Conservation (phyloP, 2,888 invertebrate genomes). For the Cryptocheilus praepositus region DNA sequence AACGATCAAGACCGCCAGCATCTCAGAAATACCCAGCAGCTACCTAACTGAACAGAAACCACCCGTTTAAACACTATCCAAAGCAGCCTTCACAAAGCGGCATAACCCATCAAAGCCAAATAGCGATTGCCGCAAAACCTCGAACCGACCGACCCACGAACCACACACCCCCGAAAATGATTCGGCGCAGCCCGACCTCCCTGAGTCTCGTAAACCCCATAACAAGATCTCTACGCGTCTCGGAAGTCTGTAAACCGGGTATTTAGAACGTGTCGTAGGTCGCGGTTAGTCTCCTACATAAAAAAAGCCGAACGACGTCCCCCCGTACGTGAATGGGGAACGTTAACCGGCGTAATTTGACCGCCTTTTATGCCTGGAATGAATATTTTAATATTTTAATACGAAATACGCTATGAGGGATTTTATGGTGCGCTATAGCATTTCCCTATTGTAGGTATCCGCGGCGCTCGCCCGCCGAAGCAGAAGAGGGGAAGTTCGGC, state of each 20-base stretch:
- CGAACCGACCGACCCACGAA: too few species aligned
- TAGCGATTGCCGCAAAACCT: too few species aligned
- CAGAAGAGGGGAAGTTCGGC: conserved; percentile 17
- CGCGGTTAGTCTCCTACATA: conserved; percentile 56
- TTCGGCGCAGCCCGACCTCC: too few species aligned
- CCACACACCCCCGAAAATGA: too few species aligned
- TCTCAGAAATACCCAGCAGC: too few species aligned
- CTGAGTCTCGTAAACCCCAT: too few species aligned
- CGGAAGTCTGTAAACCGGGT: conserved; percentile 51
- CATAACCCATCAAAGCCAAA: too few species aligned
- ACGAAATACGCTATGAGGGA: conserved; percentile 68
- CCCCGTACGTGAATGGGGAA: conserved; percentile 15
- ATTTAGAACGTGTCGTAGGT: conserved; percentile 69
- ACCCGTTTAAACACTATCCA: too few species aligned
- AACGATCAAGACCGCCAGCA: too few species aligned
- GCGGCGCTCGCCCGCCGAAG: conserved; percentile 13
- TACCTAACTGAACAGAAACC: too few species aligned
- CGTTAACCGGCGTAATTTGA: conserved; percentile 69
- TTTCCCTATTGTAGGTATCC: conserved; percentile 61
- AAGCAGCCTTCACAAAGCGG: too few species aligned
- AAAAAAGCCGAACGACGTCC: conserved; percentile 24
- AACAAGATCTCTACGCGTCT: too few species aligned
- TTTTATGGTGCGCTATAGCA: conserved; percentile 61
- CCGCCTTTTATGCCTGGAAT: conserved; percentile 69
- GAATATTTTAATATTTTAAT: conserved; percentile 75